phyloP scores from a whole-genome alignment of 2,797 vertebrate species.

The Phoeniculus purpureus region DNA sequence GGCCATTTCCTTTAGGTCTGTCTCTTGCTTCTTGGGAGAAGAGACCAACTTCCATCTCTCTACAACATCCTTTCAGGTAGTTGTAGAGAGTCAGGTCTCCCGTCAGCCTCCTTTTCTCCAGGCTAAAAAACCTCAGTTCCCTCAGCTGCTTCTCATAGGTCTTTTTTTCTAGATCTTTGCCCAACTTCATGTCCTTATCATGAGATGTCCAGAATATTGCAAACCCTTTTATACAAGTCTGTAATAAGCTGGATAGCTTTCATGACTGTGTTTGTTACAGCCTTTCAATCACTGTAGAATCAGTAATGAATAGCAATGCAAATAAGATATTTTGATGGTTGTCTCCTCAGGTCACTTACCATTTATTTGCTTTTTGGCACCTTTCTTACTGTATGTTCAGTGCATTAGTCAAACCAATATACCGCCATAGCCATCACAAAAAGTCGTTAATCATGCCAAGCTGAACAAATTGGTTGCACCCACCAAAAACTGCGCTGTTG shows the following conservation, averaged over 20 bases:
- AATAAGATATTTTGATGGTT: neutral
- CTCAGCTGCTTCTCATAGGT: too few species aligned
- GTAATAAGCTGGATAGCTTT: neutral
- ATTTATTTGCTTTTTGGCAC: conserved; percentile 6
- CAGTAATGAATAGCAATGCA: neutral
- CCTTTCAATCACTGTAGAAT: too few species aligned
- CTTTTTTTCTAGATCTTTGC: too few species aligned
- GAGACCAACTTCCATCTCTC: too few species aligned
- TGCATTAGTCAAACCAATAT: conserved; percentile 31
- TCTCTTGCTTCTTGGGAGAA: too few species aligned
- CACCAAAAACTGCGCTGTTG: conserved; percentile 1
- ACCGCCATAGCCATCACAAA: neutral
- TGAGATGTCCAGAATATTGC: neutral
- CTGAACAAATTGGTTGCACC: conserved; percentile 21
- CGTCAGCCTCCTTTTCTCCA: too few species aligned
- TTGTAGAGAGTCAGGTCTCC: too few species aligned
- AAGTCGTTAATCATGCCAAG: neutral
- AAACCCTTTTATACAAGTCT: neutral
- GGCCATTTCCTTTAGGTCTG: too few species aligned
- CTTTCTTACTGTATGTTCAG: conserved; percentile 18
- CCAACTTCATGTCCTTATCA: too few species aligned
- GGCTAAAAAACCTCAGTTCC: too few species aligned
- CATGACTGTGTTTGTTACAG: neutral
- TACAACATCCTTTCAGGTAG: too few species aligned
- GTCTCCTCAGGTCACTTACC: conserved; percentile 23